Conservation (phyloP, 2,797 vertebrate genomes). For the Bovichtus diacanthus region DNA sequence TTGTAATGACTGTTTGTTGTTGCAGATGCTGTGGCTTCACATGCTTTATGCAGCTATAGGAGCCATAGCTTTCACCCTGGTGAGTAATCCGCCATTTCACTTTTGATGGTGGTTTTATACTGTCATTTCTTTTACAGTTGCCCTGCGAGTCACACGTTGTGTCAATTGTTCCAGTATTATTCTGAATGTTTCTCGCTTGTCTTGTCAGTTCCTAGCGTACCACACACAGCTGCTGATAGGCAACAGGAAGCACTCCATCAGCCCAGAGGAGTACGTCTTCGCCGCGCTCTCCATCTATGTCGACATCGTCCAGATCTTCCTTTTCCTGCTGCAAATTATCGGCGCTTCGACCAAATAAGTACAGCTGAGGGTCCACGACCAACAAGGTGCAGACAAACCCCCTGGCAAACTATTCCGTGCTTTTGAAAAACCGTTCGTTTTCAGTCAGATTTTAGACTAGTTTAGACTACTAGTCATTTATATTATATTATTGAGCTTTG, state of each 20-base stretch:
- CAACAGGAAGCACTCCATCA: slow-evolving; percentile 93
- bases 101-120: not conserved
- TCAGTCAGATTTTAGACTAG: too few species aligned
- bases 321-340: slow-evolving; percentile 92
- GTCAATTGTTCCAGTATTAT: not conserved
- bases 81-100: slow-evolving; percentile 74
- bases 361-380: not conserved
- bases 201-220: slow-evolving; percentile 93
- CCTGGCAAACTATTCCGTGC: slow-evolving; percentile 6
- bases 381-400: not conserved
- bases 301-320: slow-evolving; percentile 95
- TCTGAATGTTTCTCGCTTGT: slow-evolving; percentile 11
- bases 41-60: slow-evolving; percentile 94
- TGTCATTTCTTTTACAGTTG: not conserved
- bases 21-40: slow-evolving; percentile 93
- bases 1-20: slow-evolving; percentile 3
- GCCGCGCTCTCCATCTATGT: slow-evolving; percentile 94
- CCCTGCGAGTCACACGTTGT: not conserved
- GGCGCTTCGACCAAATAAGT: slow-evolving; percentile 80
- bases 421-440: slow-evolving; percentile 11
- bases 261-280: slow-evolving; percentile 93
- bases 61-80: slow-evolving; percentile 94
- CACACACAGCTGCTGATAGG: slow-evolving; percentile 97
- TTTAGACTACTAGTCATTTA: too few species aligned
- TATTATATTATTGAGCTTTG: not conserved